Evolutionary conservation across 92 coral and sea anemone species (phyloP), one percentile per base, ranked within the genome.

Genomic region (Isaurus tuberculatus): DNA sequence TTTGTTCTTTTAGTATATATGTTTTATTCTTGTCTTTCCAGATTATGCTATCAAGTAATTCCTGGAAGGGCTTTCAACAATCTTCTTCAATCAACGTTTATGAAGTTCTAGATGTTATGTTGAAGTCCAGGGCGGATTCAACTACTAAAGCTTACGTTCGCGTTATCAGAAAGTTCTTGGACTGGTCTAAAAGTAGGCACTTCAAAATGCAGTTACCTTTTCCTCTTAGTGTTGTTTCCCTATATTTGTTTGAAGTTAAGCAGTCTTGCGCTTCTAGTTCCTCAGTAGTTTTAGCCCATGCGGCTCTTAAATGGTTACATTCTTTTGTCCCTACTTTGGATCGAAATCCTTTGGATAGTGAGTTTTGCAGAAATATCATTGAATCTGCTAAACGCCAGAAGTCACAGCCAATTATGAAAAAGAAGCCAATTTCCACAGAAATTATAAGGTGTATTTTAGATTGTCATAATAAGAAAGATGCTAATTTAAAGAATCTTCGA

Each of bases 281-380:
- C 42, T 36, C 42, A 36, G 42, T 83, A 17, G 74, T 83, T 34
- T 40, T 77, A 26, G 43, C 84, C 36, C 83, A 70, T 68, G 89
- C 85, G 8, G 89, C 85, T 15, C 69, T 86, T 9, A 86, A 86
- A 67, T 78, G 88, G 88, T 46, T 85, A 16, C 77, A 85, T 60
- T 33, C 81, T 20, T 64, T 81, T 28, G 58, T 84, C 34, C 86
- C 86, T 4, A 14, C 11, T 28, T n/a, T 37, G 13, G 44, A 16
- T 8, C 65, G 17, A 5, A 81, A 81, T 64, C 61, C 63, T 3
- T 25, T 79, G 17, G 85, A 79, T 34, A 79, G 69, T 31, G 51
- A 26, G 5, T 72, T 84, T 40, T 75, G 81, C 68, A 79, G 33
- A 71, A 80, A 79, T 57, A 30, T 86, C 26, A 48, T 71, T 16